A percentile compares a stretch with the other conserved stretches of the same genome.
phyloP scores from a whole-genome alignment of 2,113 vertebrate genomes.

The Ascaphus truei region DNA sequence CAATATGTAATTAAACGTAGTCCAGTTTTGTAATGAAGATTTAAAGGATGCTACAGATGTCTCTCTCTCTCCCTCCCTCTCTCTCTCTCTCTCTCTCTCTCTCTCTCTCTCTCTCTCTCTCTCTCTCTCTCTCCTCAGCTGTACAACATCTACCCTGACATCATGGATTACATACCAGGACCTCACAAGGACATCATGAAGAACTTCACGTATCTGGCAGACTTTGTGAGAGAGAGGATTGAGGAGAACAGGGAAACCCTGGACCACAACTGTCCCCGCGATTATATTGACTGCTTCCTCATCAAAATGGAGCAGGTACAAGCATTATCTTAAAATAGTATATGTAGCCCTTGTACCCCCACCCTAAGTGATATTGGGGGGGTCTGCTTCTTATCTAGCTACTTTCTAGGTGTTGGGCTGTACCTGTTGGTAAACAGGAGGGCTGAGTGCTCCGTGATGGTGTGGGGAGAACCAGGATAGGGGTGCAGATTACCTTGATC shows the following conservation, averaged over 20 bases:
- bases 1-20: no score
- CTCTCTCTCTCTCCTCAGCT: slow-evolving; percentile 34
- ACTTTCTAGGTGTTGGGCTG: no score
- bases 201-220: slow-evolving; percentile 30
- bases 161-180: slow-evolving; percentile 47
- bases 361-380: no score
- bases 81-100: background rate
- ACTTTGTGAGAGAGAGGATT: slow-evolving; percentile 40
- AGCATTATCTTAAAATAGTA: no score
- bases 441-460: no score
- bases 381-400: no score
- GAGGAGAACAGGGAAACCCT: slow-evolving; percentile 38
- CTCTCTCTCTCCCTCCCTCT: background rate
- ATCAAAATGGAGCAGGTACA: slow-evolving; percentile 49
- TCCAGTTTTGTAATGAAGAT: no score
- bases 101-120: background rate
- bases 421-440: no score
- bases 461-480: no score
- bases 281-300: slow-evolving; percentile 57
- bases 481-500: no score
- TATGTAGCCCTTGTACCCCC: no score
- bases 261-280: slow-evolving; percentile 48
- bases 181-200: slow-evolving; percentile 40
- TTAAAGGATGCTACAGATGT: no score
- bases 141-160: slow-evolving; percentile 49